Conservation (phyloP, 2,888 invertebrate genomes). For the Dione vanillae region DNA sequence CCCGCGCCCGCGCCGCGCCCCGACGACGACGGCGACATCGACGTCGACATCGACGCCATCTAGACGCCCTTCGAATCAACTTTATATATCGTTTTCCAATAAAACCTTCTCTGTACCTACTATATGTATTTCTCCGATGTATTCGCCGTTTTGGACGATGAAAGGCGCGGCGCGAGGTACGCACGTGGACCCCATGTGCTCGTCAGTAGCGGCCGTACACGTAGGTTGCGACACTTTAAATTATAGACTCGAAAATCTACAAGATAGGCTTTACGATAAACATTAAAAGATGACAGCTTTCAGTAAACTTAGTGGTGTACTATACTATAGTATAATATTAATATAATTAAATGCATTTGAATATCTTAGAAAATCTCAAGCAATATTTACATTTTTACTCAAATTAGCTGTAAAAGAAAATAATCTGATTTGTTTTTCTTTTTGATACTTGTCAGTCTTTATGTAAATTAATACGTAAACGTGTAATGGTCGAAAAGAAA, state of each 20-base stretch:
- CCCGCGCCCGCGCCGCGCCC: conserved; percentile 57
- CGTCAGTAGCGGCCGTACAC: conserved; percentile 33
- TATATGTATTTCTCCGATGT: background rate
- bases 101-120: too few relatives aligned
- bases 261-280: conserved; percentile 24
- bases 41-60: conserved; percentile 97
- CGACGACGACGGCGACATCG: conserved; percentile 90
- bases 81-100: background rate
- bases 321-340: background rate
- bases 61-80: conserved; percentile 73
- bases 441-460: too few relatives aligned
- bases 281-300: conserved; percentile 16
- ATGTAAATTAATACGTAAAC: background rate
- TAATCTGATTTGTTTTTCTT: conserved; percentile 3
- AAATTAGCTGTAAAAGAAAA: conserved; percentile 1
- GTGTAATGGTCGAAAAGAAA: too few relatives aligned
- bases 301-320: conserved; percentile 3
- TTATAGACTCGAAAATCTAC: conserved; percentile 24
- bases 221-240: conserved; percentile 32
- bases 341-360: background rate
- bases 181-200: conserved; percentile 33
- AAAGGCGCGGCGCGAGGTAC: background rate
- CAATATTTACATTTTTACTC: conserved; percentile 24
- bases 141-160: too few relatives aligned
- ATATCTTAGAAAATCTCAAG: conserved; percentile 13